A percentile compares a stretch with the other conserved stretches of the same genome.
These are phyloP conservation scores for Typhlichthys subterraneus DNA, from an alignment of 2,797 vertebrate species.

Conservation along the genomic window DNA sequence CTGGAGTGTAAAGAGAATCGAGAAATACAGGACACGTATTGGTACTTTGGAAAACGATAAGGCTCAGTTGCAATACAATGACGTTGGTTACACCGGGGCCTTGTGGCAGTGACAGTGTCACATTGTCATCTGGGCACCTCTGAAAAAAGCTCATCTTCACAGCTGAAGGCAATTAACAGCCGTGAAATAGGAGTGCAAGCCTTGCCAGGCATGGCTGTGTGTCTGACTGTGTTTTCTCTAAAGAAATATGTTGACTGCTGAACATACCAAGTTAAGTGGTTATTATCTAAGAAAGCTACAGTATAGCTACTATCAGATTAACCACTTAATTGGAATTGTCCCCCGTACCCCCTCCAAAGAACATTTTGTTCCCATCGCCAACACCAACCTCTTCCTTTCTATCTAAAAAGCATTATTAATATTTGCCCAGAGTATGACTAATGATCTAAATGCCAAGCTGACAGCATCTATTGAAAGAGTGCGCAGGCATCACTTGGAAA, in stretches of 20 bases:
- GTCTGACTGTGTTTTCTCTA: constrained; percentile 4
- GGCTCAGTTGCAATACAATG: constrained; percentile 24
- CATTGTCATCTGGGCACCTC: not conserved
- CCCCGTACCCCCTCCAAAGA: not conserved
- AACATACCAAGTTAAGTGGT: constrained; percentile 22
- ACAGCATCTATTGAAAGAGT: constrained; percentile 9
- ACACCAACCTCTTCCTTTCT: constrained; percentile 20
- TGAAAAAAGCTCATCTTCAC: not conserved
- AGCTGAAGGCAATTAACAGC: constrained; percentile 14
- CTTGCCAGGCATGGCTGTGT: constrained; percentile 1
- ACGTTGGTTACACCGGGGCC: constrained; percentile 9
- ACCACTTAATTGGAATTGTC: constrained; percentile 29
- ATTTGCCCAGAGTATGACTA: constrained; percentile 24
- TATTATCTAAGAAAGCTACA: constrained; percentile 22
- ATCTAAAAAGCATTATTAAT: constrained; percentile 52
- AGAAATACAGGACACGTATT: constrained; percentile 35
- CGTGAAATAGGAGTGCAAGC: constrained; percentile 14
- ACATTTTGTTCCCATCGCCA: constrained; percentile 36
- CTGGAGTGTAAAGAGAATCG: constrained; percentile 20
- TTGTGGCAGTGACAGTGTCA: constrained; percentile 4
- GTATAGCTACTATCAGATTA: constrained; percentile 15
- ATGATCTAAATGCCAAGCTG: constrained; percentile 22
- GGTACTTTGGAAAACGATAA: constrained; percentile 32
- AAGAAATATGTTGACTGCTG: constrained; percentile 10
- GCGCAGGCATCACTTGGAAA: constrained; percentile 24